Evolutionary conservation across 2,797 vertebrate genomes (phyloP).

Genomic region (Sebastes taczanowskii): DNA sequence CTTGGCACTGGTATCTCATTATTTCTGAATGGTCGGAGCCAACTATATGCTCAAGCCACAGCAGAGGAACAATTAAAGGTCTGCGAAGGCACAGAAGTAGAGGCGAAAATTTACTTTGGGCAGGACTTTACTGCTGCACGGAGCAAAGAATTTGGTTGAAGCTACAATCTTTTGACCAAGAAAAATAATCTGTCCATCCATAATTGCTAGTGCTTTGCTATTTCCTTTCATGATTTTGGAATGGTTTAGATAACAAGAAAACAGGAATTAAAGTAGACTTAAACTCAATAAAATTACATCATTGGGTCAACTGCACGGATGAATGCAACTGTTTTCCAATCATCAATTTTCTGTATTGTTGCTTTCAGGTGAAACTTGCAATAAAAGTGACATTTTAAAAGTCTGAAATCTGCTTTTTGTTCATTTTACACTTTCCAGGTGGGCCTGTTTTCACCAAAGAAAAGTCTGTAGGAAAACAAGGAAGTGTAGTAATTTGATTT

Average conservation of each 20-base stretch:
- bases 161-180: constrained; percentile 22
- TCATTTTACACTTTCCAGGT: background rate
- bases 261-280: background rate
- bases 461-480: background rate
- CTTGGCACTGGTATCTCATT: constrained; percentile 50
- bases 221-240: constrained; percentile 14
- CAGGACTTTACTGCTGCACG: constrained; percentile 1
- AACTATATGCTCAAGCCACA: background rate
- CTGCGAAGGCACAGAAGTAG: constrained; percentile 17
- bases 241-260: constrained; percentile 21
- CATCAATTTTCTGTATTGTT: background rate
- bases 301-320: background rate
- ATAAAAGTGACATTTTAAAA: background rate
- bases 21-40: constrained; percentile 34
- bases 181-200: constrained; percentile 27
- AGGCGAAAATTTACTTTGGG: constrained; percentile 40
- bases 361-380: background rate
- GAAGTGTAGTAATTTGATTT: background rate
- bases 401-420: background rate
- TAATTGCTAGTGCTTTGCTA: background rate
- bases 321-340: background rate
- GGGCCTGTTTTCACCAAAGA: background rate
- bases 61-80: constrained; percentile 42
- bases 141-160: background rate
- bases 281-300: constrained; percentile 23